phyloP scores from a whole-genome alignment of 2,888 invertebrate genomes.

The Hirtodrosophila duncani region DNA sequence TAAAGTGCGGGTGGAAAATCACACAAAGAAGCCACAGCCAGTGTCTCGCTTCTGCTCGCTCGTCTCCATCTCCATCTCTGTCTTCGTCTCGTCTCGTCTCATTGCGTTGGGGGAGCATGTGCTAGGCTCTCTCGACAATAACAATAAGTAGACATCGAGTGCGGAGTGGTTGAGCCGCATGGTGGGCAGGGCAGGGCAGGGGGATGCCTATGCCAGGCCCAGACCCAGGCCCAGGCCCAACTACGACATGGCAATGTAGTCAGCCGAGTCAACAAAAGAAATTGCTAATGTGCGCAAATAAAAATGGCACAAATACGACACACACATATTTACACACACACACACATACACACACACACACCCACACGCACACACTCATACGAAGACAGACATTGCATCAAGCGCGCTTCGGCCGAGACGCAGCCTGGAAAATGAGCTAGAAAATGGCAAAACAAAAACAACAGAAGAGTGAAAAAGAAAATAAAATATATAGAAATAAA shows the following conservation, averaged over 20 bases:
- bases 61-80: too few relatives aligned
- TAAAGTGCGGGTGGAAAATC: constrained; percentile 45
- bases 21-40: constrained; percentile 41
- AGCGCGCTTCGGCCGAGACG: constrained; percentile 37
- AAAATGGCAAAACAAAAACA: constrained; percentile 22
- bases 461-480: neutral
- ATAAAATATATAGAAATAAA: neutral
- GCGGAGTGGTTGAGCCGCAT: neutral
- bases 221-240: constrained; percentile 9
- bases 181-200: neutral
- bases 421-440: constrained; percentile 9
- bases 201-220: constrained; percentile 20
- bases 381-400: neutral
- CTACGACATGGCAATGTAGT: constrained; percentile 21
- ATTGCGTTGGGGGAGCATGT: too few relatives aligned
- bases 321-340: constrained; percentile 35
- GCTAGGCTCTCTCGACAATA: constrained; percentile 1
- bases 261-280: constrained; percentile 59
- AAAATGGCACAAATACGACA: constrained; percentile 59
- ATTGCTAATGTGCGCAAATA: constrained; percentile 66
- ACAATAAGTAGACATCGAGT: constrained; percentile 16
- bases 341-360: constrained; percentile 20
- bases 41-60: too few relatives aligned
- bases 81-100: too few relatives aligned
- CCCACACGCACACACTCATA: constrained; percentile 1